These are phyloP conservation scores for Antitype chi DNA, from an alignment of 2,888 invertebrate genomes.

Conservation along the genomic window DNA sequence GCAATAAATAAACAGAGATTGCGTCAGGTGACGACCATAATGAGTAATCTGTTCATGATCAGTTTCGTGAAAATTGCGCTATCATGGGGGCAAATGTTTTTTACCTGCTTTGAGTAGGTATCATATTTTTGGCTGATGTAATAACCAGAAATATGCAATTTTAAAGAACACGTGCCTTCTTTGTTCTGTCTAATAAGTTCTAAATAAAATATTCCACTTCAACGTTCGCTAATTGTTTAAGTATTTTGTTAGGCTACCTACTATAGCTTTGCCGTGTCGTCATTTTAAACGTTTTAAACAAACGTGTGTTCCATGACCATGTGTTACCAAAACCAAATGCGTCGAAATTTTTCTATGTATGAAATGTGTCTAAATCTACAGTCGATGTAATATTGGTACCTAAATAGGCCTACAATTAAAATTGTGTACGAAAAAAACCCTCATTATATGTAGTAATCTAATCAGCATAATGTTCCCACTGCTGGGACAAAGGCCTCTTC, in stretches of 20 bases:
- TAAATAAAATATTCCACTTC: slow-evolving; percentile 21
- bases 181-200: slow-evolving; percentile 19
- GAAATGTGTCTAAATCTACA: background rate
- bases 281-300: slow-evolving; percentile 10
- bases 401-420: background rate
- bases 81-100: slow-evolving; percentile 6
- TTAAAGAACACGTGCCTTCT: slow-evolving; percentile 3
- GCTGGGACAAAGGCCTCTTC: no score
- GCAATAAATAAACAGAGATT: slow-evolving; percentile 75
- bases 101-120: slow-evolving; percentile 27
- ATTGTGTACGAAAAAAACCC: no score
- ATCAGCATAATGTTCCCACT: no score
- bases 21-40: slow-evolving; percentile 75
- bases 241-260: slow-evolving; percentile 6
- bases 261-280: slow-evolving; percentile 10
- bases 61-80: slow-evolving; percentile 30
- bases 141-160: slow-evolving; percentile 41
- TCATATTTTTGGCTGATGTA: slow-evolving; percentile 43
- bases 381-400: background rate
- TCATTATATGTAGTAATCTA: no score
- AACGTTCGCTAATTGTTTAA: slow-evolving; percentile 27
- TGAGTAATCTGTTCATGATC: slow-evolving; percentile 45
- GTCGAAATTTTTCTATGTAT: background rate
- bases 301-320: background rate
- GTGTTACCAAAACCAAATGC: background rate